phyloP scores from a whole-genome alignment of 2,113 vertebrate species.

The Hiodon tergisus region DNA sequence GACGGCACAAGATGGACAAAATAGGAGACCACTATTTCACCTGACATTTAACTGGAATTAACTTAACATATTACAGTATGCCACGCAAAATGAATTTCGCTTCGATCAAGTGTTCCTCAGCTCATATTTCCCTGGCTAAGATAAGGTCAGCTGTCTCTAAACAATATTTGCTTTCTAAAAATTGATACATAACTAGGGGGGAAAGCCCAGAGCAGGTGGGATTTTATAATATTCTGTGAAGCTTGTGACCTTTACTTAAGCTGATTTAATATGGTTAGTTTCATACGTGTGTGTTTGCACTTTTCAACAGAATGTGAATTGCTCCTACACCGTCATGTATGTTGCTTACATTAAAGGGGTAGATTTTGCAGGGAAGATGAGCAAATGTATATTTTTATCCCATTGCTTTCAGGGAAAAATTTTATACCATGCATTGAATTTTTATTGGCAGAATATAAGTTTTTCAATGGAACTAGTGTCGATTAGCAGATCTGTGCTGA shows the following conservation, averaged over 20 bases:
- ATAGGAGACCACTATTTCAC: conserved; percentile 29
- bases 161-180: conserved; percentile 66
- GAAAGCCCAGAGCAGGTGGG: conserved; percentile 54
- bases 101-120: conserved; percentile 57
- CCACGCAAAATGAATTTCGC: conserved; percentile 58
- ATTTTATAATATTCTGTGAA: conserved; percentile 47
- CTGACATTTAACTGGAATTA: conserved; percentile 69
- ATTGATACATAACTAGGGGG: conserved; percentile 57
- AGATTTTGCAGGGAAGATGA: neutral
- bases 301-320: conserved; percentile 37
- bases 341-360: neutral
- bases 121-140: conserved; percentile 51
- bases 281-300: conserved; percentile 33
- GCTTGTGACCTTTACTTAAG: conserved; percentile 63
- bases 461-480: too few relatives aligned
- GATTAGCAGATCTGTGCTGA: too few relatives aligned
- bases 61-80: conserved; percentile 53
- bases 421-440: conserved; percentile 26
- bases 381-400: neutral
- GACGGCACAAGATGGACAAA: conserved; percentile 14
- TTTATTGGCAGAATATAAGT: neutral
- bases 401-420: conserved; percentile 15
- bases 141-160: conserved; percentile 76
- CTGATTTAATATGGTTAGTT: conserved; percentile 47
- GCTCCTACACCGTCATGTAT: conserved; percentile 21